phyloP scores from a whole-genome alignment of 2,797 vertebrate genomes.

The Pitangus sulphuratus region DNA sequence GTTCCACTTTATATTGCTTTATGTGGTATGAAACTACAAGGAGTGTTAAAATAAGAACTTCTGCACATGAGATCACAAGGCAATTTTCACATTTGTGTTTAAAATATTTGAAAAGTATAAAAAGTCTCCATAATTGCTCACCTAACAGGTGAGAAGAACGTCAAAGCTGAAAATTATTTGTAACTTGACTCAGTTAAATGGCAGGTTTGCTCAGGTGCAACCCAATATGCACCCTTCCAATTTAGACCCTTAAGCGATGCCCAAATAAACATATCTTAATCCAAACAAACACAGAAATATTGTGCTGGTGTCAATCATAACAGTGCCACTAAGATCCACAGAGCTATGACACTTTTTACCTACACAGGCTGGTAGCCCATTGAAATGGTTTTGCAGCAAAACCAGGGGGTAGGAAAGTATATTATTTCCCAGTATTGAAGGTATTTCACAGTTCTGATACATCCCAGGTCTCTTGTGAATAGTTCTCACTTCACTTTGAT shows the following conservation, averaged over 20 bases:
- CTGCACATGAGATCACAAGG: background rate
- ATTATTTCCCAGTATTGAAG: background rate
- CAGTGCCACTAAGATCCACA: background rate
- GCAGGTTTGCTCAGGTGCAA: slow-evolving; percentile 2
- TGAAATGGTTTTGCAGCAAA: slow-evolving; percentile 1
- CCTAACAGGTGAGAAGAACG: background rate
- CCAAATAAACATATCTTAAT: background rate
- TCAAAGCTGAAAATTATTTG: background rate
- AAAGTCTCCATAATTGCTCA: background rate
- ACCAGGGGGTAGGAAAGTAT: background rate
- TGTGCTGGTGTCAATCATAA: background rate
- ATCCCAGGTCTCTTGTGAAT: background rate
- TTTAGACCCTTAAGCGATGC: background rate
- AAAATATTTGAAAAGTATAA: background rate
- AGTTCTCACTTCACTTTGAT: background rate
- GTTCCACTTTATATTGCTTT: background rate
- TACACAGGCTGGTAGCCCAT: background rate
- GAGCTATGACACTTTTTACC: background rate
- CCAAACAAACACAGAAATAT: background rate
- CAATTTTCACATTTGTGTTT: background rate
- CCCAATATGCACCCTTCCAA: background rate
- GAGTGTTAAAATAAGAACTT: background rate
- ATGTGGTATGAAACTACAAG: background rate
- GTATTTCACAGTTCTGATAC: background rate
- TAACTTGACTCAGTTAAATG: background rate